Percentiles rank a stretch among this genome's conserved stretches.
These are phyloP conservation scores for Pseudolycoriella hygida DNA, from an alignment of 2,888 invertebrate genomes.

Conservation along the genomic window DNA sequence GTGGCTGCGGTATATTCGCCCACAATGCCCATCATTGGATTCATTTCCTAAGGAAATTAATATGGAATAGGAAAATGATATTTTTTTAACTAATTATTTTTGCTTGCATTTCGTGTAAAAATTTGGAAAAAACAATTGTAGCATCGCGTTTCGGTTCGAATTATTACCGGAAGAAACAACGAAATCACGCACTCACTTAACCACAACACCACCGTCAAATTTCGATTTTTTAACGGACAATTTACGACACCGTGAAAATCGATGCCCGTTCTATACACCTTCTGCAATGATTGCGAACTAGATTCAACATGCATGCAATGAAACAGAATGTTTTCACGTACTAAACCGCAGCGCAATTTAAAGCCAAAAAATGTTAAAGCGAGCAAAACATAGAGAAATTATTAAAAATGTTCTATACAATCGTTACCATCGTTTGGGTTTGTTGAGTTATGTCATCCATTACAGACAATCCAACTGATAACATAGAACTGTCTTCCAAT, in stretches of 20 bases:
- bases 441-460: conserved; percentile 35
- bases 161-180: too few species aligned
- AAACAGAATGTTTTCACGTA: neutral
- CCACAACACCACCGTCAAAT: too few species aligned
- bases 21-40: conserved; percentile 30
- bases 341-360: too few species aligned
- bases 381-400: neutral
- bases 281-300: neutral
- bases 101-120: neutral
- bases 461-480: conserved; percentile 32
- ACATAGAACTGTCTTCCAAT: conserved; percentile 27
- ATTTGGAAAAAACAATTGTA: neutral
- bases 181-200: too few species aligned
- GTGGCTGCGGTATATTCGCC: conserved; percentile 24
- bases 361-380: neutral
- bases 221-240: too few species aligned
- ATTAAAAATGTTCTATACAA: neutral
- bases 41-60: conserved; percentile 21
- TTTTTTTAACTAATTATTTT: neutral
- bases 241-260: too few species aligned
- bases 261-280: too few species aligned
- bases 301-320: neutral
- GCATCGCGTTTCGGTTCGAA: neutral
- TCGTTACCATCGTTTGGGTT: conserved; percentile 32
- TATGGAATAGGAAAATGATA: neutral